Evolutionary conservation across 2,888 invertebrate species (phyloP).

Genomic region (Phragmatobia fuliginosa): DNA sequence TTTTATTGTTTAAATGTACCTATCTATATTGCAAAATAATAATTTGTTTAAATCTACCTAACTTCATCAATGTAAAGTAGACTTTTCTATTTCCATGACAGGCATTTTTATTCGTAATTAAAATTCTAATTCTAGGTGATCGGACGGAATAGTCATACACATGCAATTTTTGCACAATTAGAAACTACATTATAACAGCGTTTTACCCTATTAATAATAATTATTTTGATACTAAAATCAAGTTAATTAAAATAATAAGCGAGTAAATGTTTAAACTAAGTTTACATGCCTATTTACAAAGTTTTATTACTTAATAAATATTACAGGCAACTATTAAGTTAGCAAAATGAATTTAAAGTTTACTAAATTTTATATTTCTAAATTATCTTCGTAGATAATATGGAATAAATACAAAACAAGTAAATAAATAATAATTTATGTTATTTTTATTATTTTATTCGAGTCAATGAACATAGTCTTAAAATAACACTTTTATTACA

Average conservation of each 20-base stretch:
- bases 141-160: constrained; percentile 29
- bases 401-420: constrained; percentile 40
- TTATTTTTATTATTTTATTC: constrained; percentile 14
- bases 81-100: constrained; percentile 12
- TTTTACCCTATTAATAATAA: constrained; percentile 1
- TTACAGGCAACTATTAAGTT: constrained; percentile 18
- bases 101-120: constrained; percentile 1
- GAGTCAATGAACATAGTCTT: constrained; percentile 2
- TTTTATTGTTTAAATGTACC: constrained; percentile 44
- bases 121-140: constrained; percentile 7
- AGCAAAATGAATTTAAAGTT: constrained; percentile 12
- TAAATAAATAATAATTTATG: constrained; percentile 21
- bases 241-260: too few relatives aligned
- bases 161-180: not conserved
- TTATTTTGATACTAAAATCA: not conserved
- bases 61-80: constrained; percentile 7
- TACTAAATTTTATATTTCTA: constrained; percentile 40
- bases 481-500: not conserved
- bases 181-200: constrained; percentile 31
- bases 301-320: constrained; percentile 21
- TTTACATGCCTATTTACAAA: constrained; percentile 34
- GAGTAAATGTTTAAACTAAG: constrained; percentile 12
- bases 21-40: constrained; percentile 40
- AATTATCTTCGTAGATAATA: constrained; percentile 38
- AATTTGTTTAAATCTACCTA: constrained; percentile 26